phyloP scores from a whole-genome alignment of 1,140 invertebrate species.

The Tetramorium alpestre region DNA sequence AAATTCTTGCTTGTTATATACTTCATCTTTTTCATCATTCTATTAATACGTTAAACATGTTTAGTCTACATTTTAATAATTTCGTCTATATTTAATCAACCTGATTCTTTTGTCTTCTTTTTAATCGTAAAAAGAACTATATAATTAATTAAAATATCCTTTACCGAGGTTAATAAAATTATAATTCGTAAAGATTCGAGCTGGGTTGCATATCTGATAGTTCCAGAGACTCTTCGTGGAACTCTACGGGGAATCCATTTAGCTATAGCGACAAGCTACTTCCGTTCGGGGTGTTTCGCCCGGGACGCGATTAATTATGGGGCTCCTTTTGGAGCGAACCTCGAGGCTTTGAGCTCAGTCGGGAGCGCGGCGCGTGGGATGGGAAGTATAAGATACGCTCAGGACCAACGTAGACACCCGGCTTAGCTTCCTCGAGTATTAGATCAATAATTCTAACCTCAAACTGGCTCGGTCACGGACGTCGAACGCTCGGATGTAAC shows the following conservation, averaged over 20 bases:
- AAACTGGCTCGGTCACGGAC: constrained; percentile 75
- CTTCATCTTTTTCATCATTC: not conserved
- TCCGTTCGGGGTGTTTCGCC: constrained; percentile 78
- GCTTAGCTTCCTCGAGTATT: constrained; percentile 85
- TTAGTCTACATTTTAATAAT: not conserved
- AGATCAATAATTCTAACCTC: constrained; percentile 86
- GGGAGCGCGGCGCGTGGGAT: constrained; percentile 78
- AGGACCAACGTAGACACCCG: constrained; percentile 80
- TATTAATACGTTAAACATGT: not conserved
- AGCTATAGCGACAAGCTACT: constrained; percentile 67
- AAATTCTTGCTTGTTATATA: not conserved
- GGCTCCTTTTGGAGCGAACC: constrained; percentile 80
- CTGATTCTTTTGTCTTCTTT: not conserved
- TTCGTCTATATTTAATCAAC: not conserved
- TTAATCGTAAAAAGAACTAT: not conserved
- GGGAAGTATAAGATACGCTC: constrained; percentile 82
- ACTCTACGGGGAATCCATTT: constrained; percentile 69
- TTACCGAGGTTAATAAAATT: not conserved
- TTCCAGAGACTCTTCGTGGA: constrained; percentile 24
- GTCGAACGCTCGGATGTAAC: constrained; percentile 73
- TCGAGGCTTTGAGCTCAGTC: constrained; percentile 82
- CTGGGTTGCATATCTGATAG: not conserved
- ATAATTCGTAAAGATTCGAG: constrained; percentile 31
- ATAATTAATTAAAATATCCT: not conserved
- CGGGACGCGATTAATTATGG: constrained; percentile 84